phyloP scores from a whole-genome alignment of 2,888 invertebrate species.

The Caenorhabditis panamensis region DNA sequence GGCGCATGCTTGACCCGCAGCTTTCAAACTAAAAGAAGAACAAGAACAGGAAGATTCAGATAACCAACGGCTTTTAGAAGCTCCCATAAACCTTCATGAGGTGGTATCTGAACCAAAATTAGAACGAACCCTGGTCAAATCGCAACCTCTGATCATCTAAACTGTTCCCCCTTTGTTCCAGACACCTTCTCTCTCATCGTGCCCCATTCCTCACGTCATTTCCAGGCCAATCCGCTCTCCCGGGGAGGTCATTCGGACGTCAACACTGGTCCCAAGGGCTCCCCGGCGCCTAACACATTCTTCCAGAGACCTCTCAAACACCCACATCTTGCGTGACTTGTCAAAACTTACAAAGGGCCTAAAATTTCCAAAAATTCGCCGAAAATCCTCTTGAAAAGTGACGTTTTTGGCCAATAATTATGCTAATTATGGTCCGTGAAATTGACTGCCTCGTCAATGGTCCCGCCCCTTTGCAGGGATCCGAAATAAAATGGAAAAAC shows the following conservation, averaged over 20 bases:
- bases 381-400: slow-evolving; percentile 5
- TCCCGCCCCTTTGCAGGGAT: too few species aligned
- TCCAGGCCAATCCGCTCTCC: slow-evolving; percentile 7
- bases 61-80: too few species aligned
- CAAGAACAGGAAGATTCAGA: too few species aligned
- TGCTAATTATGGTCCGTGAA: background rate
- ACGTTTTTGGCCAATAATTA: slow-evolving; percentile 22
- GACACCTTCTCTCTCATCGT: too few species aligned
- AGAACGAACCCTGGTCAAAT: too few species aligned
- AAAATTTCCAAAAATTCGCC: too few species aligned
- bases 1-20: too few species aligned
- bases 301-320: background rate
- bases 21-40: too few species aligned
- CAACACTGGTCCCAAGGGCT: slow-evolving; percentile 9
- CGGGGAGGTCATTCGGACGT: slow-evolving; percentile 3
- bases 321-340: slow-evolving; percentile 50
- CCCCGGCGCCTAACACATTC: background rate
- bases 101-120: too few species aligned
- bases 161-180: background rate
- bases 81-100: too few species aligned
- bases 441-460: too few species aligned
- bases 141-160: background rate
- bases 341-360: slow-evolving; percentile 33
- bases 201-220: slow-evolving; percentile 47
- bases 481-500: background rate